Percentiles rank a stretch among this genome's conserved stretches.
phyloP scores from a whole-genome alignment of 2,113 vertebrate genomes.

The Corythornis madagascariensis region DNA sequence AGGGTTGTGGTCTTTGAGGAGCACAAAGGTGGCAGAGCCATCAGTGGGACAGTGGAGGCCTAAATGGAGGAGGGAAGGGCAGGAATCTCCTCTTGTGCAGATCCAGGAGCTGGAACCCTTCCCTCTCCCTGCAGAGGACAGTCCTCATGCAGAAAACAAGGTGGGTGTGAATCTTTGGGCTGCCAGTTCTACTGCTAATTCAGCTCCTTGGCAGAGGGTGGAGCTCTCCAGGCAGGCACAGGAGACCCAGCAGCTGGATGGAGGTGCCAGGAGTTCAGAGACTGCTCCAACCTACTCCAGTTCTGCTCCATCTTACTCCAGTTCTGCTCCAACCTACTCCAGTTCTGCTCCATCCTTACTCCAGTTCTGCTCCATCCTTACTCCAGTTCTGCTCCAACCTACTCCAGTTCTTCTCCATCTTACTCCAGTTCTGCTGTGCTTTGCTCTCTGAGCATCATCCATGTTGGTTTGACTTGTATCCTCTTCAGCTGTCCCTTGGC shows the following conservation, averaged over 20 bases:
- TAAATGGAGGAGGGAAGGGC: neutral
- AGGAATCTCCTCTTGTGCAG: neutral
- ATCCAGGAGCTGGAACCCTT: neutral
- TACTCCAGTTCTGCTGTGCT: neutral
- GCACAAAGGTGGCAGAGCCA: neutral
- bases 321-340: too few relatives aligned
- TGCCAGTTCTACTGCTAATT: neutral
- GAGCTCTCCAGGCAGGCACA: neutral
- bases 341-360: too few relatives aligned
- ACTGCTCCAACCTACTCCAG: neutral
- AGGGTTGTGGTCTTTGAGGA: neutral
- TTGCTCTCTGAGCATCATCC: neutral
- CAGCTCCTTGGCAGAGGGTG: accelerated
- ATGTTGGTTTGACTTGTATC: neutral
- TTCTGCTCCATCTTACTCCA: neutral
- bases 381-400: too few relatives aligned
- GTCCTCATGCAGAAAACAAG: neutral
- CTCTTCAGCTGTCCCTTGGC: neutral
- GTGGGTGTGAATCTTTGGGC: neutral
- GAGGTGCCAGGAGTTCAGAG: neutral
- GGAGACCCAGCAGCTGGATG: neutral
- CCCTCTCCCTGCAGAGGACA: neutral
- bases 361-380: too few relatives aligned
- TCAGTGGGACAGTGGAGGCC: neutral
- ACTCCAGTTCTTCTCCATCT: too few relatives aligned